phyloP scores from a whole-genome alignment of 1,140 invertebrate species.

The Bombyx mandarina region DNA sequence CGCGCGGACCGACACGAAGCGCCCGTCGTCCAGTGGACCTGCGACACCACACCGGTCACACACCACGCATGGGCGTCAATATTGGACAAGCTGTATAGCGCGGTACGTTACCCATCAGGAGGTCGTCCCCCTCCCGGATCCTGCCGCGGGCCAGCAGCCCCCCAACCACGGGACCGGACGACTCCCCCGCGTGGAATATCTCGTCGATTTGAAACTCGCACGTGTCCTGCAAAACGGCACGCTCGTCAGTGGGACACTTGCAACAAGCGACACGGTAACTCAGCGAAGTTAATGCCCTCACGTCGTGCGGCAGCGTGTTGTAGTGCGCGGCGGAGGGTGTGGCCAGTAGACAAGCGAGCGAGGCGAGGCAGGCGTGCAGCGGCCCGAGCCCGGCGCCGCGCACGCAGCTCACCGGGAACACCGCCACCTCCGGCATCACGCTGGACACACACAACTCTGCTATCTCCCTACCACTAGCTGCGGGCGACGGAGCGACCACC shows the following conservation, averaged over 20 bases:
- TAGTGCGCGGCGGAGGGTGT: neutral
- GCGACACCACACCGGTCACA: slow-evolving; percentile 15
- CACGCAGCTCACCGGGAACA: slow-evolving; percentile 96
- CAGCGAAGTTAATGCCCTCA: neutral
- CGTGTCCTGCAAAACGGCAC: slow-evolving; percentile 71
- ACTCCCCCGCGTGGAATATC: slow-evolving; percentile 85
- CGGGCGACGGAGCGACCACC: neutral
- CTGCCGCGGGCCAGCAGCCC: slow-evolving; percentile 89
- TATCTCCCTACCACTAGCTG: neutral
- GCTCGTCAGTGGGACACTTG: neutral
- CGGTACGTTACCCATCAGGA: slow-evolving; percentile 76
- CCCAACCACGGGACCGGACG: slow-evolving; percentile 86
- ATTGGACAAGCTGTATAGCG: neutral
- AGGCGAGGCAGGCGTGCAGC: slow-evolving; percentile 81
- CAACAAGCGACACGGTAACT: neutral
- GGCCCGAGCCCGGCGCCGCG: slow-evolving; percentile 87
- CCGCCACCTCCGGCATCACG: slow-evolving; percentile 73
- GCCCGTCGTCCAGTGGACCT: slow-evolving; percentile 88
- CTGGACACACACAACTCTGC: neutral
- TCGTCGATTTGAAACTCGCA: slow-evolving; percentile 95
- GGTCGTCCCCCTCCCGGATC: slow-evolving; percentile 85
- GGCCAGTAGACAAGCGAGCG: slow-evolving; percentile 33
- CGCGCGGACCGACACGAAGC: slow-evolving; percentile 84
- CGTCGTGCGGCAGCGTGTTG: neutral
- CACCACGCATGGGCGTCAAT: neutral